A percentile compares a stretch with the other conserved stretches of the same genome.
phyloP scores from a whole-genome alignment of 2,888 invertebrate species.

The Pheosia gnoma region DNA sequence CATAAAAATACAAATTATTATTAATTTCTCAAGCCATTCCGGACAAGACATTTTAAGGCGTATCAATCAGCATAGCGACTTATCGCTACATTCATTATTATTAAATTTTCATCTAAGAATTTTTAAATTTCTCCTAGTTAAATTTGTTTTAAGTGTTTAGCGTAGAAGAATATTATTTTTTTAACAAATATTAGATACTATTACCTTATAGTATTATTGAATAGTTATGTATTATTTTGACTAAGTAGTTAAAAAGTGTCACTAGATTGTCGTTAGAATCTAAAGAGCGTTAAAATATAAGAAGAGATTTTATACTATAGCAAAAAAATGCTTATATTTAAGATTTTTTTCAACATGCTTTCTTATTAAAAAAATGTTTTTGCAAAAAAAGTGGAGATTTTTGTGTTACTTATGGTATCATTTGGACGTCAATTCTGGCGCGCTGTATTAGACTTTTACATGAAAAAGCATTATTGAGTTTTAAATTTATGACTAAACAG shows the following conservation, averaged over 20 bases:
- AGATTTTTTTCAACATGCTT: conserved; percentile 49
- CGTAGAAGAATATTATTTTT: conserved; percentile 81
- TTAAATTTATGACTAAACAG: conserved; percentile 51
- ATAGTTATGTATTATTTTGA: conserved; percentile 65
- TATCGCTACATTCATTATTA: conserved; percentile 58
- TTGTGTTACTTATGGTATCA: conserved; percentile 47
- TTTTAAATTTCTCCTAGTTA: conserved; percentile 65
- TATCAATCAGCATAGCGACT: conserved; percentile 58
- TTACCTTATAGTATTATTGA: conserved; percentile 48
- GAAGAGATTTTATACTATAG: conserved; percentile 59
- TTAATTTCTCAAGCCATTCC: conserved; percentile 54
- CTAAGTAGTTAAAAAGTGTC: conserved; percentile 59
- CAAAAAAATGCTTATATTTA: conserved; percentile 61
- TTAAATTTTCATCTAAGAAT: conserved; percentile 66
- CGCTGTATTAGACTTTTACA: conserved; percentile 48
- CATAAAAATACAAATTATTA: conserved; percentile 1
- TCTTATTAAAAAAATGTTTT: conserved; percentile 56
- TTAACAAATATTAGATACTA: conserved; percentile 70
- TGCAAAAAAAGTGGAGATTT: conserved; percentile 44
- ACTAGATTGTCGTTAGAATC: conserved; percentile 62
- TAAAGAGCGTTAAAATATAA: conserved; percentile 70
- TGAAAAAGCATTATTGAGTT: conserved; percentile 58
- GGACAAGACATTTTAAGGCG: conserved; percentile 62
- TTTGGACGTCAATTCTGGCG: conserved; percentile 56
- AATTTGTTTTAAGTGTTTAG: conserved; percentile 77